These are phyloP conservation scores for Apeltes quadracus DNA, from an alignment of 2,113 vertebrate genomes.

Conservation along the genomic window DNA sequence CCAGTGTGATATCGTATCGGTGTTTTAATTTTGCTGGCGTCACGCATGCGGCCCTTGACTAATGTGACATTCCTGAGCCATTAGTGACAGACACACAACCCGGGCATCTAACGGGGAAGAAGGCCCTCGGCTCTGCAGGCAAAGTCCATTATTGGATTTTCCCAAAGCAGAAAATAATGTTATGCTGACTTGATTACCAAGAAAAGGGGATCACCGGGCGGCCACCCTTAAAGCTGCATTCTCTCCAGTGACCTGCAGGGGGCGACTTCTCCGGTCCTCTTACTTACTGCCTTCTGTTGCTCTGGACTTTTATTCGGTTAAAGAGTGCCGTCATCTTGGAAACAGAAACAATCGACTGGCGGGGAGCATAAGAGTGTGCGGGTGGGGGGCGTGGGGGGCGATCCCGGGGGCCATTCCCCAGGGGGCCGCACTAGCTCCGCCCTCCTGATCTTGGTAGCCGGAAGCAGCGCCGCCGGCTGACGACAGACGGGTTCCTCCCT, in stretches of 20 bases:
- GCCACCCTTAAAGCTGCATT: neutral
- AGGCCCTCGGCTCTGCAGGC: conserved; percentile 35
- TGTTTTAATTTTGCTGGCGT: conserved; percentile 72
- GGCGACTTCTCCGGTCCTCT: neutral
- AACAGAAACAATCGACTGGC: conserved; percentile 34
- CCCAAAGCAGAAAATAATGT: conserved; percentile 57
- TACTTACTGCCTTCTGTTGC: too few relatives aligned
- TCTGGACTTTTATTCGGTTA: conserved; percentile 24
- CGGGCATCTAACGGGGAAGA: conserved; percentile 33
- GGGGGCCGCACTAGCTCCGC: neutral
- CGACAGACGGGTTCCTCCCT: conserved; percentile 2
- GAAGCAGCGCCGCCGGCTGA: conserved; percentile 7
- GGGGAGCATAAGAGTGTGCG: neutral
- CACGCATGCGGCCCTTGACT: conserved; percentile 71
- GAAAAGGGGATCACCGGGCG: conserved; percentile 20
- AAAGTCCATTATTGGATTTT: conserved; percentile 56
- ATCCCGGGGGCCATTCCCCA: too few relatives aligned
- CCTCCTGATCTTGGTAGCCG: conserved; percentile 26
- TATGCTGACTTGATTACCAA: conserved; percentile 51
- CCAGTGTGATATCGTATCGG: conserved; percentile 70
- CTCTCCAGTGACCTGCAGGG: neutral
- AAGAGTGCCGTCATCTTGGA: conserved; percentile 42
- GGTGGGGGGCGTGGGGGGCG: too few relatives aligned
- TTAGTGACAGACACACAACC: conserved; percentile 79
- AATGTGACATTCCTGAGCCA: conserved; percentile 80